Percentiles rank a stretch among this genome's conserved stretches.
phyloP scores from a whole-genome alignment of 2,113 vertebrate species.

The Parotia lawesii region DNA sequence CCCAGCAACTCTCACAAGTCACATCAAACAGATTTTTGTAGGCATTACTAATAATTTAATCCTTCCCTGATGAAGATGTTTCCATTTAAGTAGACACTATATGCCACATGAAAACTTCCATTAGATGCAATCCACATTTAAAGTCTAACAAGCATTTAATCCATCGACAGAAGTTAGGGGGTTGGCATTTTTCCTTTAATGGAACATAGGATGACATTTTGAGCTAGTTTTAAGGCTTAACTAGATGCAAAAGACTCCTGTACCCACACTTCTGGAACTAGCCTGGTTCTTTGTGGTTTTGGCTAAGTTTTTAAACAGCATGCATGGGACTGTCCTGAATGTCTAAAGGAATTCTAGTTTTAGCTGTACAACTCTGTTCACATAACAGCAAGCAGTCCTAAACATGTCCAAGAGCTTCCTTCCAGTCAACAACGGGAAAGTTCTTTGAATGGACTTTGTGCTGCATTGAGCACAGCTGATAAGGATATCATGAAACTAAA shows the following conservation, averaged over 20 bases:
- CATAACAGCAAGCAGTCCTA: not conserved
- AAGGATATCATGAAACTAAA: not conserved
- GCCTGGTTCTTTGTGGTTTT: not conserved
- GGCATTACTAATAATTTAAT: not conserved
- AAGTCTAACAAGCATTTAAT: not conserved
- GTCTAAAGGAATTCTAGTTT: not conserved
- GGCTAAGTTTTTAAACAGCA: not conserved
- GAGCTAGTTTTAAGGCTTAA: not conserved
- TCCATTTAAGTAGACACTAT: not conserved
- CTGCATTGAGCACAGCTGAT: not conserved
- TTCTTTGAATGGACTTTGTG: constrained; percentile 6
- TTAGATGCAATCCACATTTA: not conserved
- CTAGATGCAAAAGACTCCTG: not conserved
- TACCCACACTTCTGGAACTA: not conserved
- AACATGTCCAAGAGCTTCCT: not conserved
- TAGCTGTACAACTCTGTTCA: not conserved
- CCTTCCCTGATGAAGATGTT: not conserved
- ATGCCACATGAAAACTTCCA: not conserved
- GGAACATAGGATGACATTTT: accelerated
- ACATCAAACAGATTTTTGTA: not conserved
- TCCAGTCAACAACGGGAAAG: not conserved
- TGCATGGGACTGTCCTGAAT: not conserved
- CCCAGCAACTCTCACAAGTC: not conserved
- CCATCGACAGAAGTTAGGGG: not conserved
- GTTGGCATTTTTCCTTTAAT: not conserved